Evolutionary conservation across 1,140 invertebrate genomes (phyloP).

Genomic region (Potamilus streckersoni): DNA sequence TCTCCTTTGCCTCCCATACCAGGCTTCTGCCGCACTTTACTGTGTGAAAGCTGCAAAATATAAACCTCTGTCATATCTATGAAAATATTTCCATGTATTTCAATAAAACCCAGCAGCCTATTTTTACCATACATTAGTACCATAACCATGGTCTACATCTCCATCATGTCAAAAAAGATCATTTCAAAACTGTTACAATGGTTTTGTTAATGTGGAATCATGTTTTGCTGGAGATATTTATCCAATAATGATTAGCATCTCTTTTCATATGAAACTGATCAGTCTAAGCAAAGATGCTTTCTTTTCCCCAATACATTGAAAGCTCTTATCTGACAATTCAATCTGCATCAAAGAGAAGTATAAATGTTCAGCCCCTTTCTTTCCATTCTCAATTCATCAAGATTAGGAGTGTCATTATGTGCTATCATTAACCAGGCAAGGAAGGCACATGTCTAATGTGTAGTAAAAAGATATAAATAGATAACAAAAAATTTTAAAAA

Average conservation of each 20-base stretch:
- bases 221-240: not conserved
- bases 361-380: no score
- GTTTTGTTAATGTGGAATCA: not conserved
- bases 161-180: not conserved
- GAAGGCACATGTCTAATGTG: no score
- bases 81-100: not conserved
- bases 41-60: constrained; percentile 83
- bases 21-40: constrained; percentile 89
- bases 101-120: not conserved
- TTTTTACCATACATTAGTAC: not conserved
- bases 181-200: no score
- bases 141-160: not conserved
- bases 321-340: no score
- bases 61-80: not conserved
- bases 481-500: not conserved
- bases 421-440: no score
- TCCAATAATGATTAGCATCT: not conserved
- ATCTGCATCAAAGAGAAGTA: no score
- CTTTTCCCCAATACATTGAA: no score
- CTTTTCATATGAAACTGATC: not conserved
- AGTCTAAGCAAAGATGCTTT: no score
- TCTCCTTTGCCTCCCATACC: constrained; percentile 96
- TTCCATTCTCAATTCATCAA: no score
- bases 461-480: no score
- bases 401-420: no score